Conservation (phyloP, 2,113 vertebrate genomes). For the Gadus chalcogrammus region DNA sequence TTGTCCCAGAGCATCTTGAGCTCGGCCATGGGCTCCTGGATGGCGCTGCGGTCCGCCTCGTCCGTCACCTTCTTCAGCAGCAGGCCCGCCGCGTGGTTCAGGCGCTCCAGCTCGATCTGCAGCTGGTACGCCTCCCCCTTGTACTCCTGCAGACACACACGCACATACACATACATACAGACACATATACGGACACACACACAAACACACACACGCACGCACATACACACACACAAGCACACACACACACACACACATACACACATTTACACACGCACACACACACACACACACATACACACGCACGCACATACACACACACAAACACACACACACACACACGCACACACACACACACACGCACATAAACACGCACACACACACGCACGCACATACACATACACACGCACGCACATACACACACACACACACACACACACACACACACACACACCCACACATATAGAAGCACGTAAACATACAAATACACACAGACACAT, state of each 20-base stretch:
- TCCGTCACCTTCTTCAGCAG: slow-evolving; percentile 90
- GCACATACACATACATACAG: background rate
- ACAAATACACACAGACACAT: too few species aligned
- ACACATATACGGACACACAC: background rate
- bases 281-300: background rate
- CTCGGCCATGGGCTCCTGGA: slow-evolving; percentile 90
- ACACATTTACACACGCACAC: too few species aligned
- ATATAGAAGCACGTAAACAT: too few species aligned
- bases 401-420: too few species aligned
- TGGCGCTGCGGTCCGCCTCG: slow-evolving; percentile 81
- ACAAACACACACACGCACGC: too few species aligned
- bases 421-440: too few species aligned
- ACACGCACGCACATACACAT: too few species aligned
- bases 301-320: background rate
- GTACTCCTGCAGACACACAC: slow-evolving; percentile 79
- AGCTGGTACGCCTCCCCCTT: slow-evolving; percentile 94
- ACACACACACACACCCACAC: too few species aligned
- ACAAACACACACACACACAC: too few species aligned
- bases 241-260: too few species aligned
- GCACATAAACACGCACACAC: too few species aligned
- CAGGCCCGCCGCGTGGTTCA: slow-evolving; percentile 91
- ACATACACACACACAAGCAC: background rate
- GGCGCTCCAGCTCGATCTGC: slow-evolving; percentile 96
- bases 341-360: too few species aligned
- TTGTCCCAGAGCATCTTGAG: slow-evolving; percentile 88